Conservation (phyloP, 2,797 vertebrate species). For the Tenualosa ilisha region DNA sequence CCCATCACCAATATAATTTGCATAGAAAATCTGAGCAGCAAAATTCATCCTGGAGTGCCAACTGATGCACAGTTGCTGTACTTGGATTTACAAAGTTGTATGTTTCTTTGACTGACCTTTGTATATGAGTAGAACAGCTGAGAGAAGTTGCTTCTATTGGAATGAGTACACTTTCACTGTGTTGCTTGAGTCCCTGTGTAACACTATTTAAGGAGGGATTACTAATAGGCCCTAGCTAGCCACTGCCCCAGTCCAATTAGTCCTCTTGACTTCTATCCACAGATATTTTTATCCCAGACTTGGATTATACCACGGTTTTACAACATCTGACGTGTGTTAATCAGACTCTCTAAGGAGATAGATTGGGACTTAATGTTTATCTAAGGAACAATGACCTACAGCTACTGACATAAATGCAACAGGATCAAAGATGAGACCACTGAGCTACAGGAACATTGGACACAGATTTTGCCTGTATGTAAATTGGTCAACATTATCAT, state of each 20-base stretch:
- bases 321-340: slow-evolving; percentile 74
- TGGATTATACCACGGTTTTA: slow-evolving; percentile 72
- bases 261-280: slow-evolving; percentile 61
- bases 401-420: slow-evolving; percentile 40
- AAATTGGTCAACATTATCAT: not conserved
- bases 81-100: slow-evolving; percentile 39
- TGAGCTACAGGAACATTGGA: not conserved
- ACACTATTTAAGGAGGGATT: slow-evolving; percentile 75
- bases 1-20: slow-evolving; percentile 76
- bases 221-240: slow-evolving; percentile 60
- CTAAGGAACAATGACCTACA: slow-evolving; percentile 65
- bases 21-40: slow-evolving; percentile 87
- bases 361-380: slow-evolving; percentile 79
- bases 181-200: slow-evolving; percentile 50
- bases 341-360: slow-evolving; percentile 79
- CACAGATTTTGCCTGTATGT: not conserved
- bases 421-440: slow-evolving; percentile 52
- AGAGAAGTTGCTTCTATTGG: slow-evolving; percentile 39
- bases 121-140: slow-evolving; percentile 42
- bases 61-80: slow-evolving; percentile 29
- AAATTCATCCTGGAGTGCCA: slow-evolving; percentile 82
- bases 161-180: slow-evolving; percentile 52
- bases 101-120: slow-evolving; percentile 42
- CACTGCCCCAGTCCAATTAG: slow-evolving; percentile 56
- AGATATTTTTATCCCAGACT: slow-evolving; percentile 81